A percentile compares a stretch with the other conserved stretches of the same genome.
Conservation (phyloP, 2,113 vertebrate species). For the Psophia crepitans region DNA sequence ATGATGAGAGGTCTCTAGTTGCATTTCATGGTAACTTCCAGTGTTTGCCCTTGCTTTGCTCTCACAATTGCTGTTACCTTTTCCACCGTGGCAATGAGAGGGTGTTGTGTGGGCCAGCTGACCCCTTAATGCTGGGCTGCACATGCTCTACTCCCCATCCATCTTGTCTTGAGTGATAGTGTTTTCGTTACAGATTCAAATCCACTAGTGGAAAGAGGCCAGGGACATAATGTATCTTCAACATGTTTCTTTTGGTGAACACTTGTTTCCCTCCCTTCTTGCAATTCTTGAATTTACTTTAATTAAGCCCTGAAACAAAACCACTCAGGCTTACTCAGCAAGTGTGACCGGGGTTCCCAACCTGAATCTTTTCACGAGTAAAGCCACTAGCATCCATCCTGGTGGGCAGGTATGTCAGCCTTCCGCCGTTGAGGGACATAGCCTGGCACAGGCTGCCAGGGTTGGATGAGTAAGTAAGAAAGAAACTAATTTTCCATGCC, state of each 20-base stretch:
- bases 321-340: background rate
- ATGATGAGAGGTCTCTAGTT: background rate
- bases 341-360: background rate
- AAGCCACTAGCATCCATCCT: background rate
- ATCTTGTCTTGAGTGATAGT: background rate
- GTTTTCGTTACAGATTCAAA: background rate
- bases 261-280: background rate
- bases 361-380: background rate
- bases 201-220: background rate
- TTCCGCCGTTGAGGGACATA: background rate
- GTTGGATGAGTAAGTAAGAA: background rate
- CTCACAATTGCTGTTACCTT: background rate
- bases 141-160: background rate
- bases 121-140: background rate
- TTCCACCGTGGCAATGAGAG: background rate
- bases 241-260: background rate
- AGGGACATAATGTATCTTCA: background rate
- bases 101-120: background rate
- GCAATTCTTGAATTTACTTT: background rate
- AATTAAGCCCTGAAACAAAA: conserved; percentile 2
- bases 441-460: background rate
- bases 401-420: too few species aligned
- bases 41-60: background rate
- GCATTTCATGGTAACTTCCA: background rate
- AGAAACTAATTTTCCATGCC: background rate